These are phyloP conservation scores for Rhyacophila brunnea DNA, from an alignment of 1,140 invertebrate species.

Conservation along the genomic window DNA sequence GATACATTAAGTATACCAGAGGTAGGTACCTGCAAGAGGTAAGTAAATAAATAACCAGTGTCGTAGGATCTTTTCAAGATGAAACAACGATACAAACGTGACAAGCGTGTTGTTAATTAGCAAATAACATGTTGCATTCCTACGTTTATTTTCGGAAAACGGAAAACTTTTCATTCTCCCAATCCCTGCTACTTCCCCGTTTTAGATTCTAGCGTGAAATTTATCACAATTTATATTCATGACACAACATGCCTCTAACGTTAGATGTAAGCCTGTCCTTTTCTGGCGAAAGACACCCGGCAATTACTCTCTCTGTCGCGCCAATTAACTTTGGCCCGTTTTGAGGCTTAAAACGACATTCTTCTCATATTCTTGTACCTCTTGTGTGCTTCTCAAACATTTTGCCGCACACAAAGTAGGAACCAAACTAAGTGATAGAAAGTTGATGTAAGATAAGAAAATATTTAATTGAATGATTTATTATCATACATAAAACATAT, in stretches of 20 bases:
- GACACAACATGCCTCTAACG: conserved; percentile 44
- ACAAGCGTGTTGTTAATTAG: conserved; percentile 14
- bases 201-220: conserved; percentile 42
- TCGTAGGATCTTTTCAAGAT: neutral
- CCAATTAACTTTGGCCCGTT: conserved; percentile 28
- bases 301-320: conserved; percentile 22
- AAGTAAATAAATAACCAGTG: neutral
- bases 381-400: no score
- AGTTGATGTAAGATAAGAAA: no score
- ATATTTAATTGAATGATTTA: no score
- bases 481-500: no score
- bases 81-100: neutral
- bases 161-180: conserved; percentile 29
- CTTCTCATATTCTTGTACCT: neutral
- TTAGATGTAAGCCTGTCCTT: conserved; percentile 16
- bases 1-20: no score
- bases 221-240: conserved; percentile 60
- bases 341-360: conserved; percentile 23
- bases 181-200: neutral
- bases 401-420: no score
- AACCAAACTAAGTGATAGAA: no score
- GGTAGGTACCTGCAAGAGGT: no score
- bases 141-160: conserved; percentile 3
- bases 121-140: conserved; percentile 31
- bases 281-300: conserved; percentile 2